Conservation (phyloP, 2,113 vertebrate species). For the Dicerorhinus sumatrensis region DNA sequence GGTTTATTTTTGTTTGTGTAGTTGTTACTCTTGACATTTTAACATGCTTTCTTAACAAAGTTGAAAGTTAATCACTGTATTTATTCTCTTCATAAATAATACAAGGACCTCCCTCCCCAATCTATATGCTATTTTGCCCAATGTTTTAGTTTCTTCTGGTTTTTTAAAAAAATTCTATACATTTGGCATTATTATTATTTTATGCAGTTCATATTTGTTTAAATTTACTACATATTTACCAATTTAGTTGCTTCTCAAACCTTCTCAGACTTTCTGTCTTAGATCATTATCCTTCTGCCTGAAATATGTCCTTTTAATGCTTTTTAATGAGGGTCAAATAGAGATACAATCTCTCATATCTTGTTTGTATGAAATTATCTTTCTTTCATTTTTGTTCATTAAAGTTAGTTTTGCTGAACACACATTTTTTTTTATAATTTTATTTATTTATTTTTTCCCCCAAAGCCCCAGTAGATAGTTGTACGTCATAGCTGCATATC, state of each 20-base stretch:
- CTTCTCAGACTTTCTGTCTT: background rate
- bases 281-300: background rate
- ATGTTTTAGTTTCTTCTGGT: background rate
- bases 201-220: background rate
- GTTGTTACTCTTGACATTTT: background rate
- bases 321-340: background rate
- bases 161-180: background rate
- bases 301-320: background rate
- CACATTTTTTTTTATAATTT: no score
- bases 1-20: background rate
- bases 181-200: background rate
- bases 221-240: background rate
- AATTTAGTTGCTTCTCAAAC: background rate
- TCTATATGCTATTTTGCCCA: background rate
- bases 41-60: background rate
- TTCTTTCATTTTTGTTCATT: conserved; percentile 20
- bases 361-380: background rate
- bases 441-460: no score
- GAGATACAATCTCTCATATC: background rate
- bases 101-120: background rate
- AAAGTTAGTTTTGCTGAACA: conserved; percentile 1
- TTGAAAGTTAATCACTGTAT: background rate
- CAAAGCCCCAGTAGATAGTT: no score
- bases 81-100: background rate
- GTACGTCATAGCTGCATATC: no score